Percentiles rank a stretch among this genome's conserved stretches.
Conservation (phyloP, 2,797 vertebrate species). For the Danionella dracula region DNA sequence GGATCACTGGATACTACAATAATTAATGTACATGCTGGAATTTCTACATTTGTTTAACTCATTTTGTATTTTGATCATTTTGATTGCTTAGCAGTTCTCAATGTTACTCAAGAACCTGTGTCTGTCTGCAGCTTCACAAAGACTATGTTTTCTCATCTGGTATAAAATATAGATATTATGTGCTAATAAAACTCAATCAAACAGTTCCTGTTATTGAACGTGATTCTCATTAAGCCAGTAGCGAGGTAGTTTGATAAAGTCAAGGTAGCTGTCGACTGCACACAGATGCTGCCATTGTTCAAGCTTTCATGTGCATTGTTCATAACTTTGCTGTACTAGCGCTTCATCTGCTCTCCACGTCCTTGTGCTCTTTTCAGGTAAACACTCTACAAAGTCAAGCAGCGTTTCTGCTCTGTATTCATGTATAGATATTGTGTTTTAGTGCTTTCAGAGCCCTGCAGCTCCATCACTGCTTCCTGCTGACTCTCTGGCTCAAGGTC, state of each 20-base stretch:
- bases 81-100: too few relatives aligned
- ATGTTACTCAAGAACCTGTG: too few relatives aligned
- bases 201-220: neutral
- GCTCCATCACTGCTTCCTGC: neutral
- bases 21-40: too few relatives aligned
- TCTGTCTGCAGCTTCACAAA: too few relatives aligned
- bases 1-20: too few relatives aligned
- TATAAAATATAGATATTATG: too few relatives aligned
- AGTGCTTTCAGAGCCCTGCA: neutral
- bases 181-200: too few relatives aligned
- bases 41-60: too few relatives aligned
- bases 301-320: neutral
- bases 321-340: neutral
- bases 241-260: neutral
- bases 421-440: neutral
- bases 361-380: neutral
- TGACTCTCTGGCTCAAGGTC: constrained; percentile 6
- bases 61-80: too few relatives aligned
- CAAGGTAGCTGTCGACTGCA: neutral
- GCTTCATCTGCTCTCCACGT: neutral
- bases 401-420: neutral
- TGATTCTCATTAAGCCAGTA: neutral
- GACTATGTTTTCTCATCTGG: too few relatives aligned
- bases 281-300: constrained; percentile 3
- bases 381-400: neutral